phyloP scores from a whole-genome alignment of 2,113 vertebrate genomes.

The Leptodactylus fuscus region DNA sequence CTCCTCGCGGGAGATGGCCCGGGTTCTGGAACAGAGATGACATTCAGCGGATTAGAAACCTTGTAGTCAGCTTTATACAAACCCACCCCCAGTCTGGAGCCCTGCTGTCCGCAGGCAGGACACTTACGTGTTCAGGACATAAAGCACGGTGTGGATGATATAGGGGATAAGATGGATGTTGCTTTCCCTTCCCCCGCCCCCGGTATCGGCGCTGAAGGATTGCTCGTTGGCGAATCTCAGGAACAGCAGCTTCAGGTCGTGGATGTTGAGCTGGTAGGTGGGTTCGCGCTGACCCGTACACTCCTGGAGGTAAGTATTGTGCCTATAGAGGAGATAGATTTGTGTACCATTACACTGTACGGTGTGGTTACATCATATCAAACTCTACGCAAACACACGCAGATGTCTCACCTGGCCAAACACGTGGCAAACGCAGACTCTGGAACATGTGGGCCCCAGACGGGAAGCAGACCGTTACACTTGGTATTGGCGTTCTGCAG shows the following conservation, averaged over 20 bases:
- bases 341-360: background rate
- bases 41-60: background rate
- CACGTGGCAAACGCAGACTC: constrained; percentile 98
- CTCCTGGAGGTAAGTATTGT: constrained; percentile 98
- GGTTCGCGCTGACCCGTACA: constrained; percentile 96
- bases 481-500: constrained; percentile 99
- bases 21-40: constrained; percentile 78
- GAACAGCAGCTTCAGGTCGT: constrained; percentile 97
- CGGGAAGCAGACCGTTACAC: constrained; percentile 96
- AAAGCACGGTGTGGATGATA: constrained; percentile 98
- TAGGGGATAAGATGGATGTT: constrained; percentile 99
- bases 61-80: no score
- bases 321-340: constrained; percentile 71
- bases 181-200: constrained; percentile 95
- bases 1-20: constrained; percentile 94
- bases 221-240: constrained; percentile 97
- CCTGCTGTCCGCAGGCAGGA: background rate
- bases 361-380: background rate
- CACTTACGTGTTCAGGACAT: constrained; percentile 97
- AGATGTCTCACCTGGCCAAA: constrained; percentile 84
- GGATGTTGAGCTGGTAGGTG: constrained; percentile 98
- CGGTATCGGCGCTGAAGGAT: constrained; percentile 94
- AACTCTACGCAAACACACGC: no score
- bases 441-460: constrained; percentile 98
- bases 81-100: no score